These are phyloP conservation scores for Cacoxenus indagator DNA, from an alignment of 2,888 invertebrate species.

Conservation along the genomic window DNA sequence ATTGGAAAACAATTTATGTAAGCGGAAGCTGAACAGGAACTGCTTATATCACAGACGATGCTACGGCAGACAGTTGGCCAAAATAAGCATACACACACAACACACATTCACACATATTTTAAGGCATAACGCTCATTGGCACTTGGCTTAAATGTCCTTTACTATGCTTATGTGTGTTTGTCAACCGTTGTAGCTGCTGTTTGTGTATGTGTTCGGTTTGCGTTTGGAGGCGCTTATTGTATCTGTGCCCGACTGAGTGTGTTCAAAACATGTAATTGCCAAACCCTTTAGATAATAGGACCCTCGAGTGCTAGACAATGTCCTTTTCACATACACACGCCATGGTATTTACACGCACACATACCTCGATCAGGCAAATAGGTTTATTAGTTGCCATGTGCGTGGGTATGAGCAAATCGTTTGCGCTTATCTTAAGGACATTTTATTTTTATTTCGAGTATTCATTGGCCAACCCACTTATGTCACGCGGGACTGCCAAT, in stretches of 20 bases:
- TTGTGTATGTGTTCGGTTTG: slow-evolving; percentile 21
- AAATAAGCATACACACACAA: background rate
- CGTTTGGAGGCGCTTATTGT: slow-evolving; percentile 5
- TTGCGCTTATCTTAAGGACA: slow-evolving; percentile 62
- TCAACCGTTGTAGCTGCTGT: slow-evolving; percentile 44
- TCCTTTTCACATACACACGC: slow-evolving; percentile 43
- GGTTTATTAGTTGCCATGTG: background rate
- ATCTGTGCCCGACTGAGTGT: slow-evolving; percentile 10
- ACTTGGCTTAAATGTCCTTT: slow-evolving; percentile 20
- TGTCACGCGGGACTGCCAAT: background rate
- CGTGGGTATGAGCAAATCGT: slow-evolving; percentile 41
- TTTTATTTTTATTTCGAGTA: too few relatives aligned
- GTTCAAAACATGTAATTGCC: slow-evolving; percentile 55
- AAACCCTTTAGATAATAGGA: slow-evolving; percentile 63
- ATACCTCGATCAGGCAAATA: background rate
- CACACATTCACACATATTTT: background rate
- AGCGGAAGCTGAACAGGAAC: slow-evolving; percentile 45
- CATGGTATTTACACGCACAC: slow-evolving; percentile 30
- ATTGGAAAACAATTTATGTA: slow-evolving; percentile 66
- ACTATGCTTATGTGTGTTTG: slow-evolving; percentile 32
- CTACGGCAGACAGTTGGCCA: background rate
- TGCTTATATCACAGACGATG: background rate
- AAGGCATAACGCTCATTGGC: slow-evolving; percentile 37
- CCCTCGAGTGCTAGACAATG: slow-evolving; percentile 56
- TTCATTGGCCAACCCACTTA: slow-evolving; percentile 41